These are phyloP conservation scores for Chiridota heheva DNA, from an alignment of 35 echinoderm and acorn worm genomes.

Conservation along the genomic window DNA sequence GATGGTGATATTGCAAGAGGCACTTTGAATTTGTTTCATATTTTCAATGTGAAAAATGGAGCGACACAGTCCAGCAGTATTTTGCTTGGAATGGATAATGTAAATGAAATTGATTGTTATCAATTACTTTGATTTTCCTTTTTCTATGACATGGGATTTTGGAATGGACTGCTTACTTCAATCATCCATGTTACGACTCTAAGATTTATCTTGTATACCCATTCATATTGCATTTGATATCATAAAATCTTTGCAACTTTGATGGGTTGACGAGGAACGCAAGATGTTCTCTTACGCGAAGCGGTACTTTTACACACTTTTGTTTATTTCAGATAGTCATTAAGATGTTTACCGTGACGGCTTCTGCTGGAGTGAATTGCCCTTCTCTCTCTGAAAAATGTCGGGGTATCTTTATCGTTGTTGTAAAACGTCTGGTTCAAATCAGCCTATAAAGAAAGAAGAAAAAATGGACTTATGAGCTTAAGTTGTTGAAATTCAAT, in stretches of 20 bases:
- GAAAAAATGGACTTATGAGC: too few species aligned
- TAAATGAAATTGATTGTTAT: background rate
- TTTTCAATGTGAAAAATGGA: background rate
- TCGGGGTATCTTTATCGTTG: too few species aligned
- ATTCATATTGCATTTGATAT: conserved; percentile 18
- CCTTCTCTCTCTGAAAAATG: too few species aligned
- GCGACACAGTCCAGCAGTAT: conserved; percentile 15
- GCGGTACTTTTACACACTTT: conserved; percentile 2
- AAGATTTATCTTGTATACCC: background rate
- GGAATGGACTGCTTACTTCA: background rate
- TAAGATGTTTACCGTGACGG: background rate
- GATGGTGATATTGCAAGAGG: conserved; percentile 16
- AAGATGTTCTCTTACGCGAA: background rate
- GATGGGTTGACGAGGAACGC: background rate
- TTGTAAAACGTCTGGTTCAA: too few species aligned
- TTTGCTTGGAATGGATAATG: background rate
- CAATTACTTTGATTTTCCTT: background rate
- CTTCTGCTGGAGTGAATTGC: conserved; percentile 13
- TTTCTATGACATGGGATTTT: background rate
- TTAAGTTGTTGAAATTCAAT: too few species aligned
- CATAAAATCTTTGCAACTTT: background rate
- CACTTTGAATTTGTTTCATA: background rate
- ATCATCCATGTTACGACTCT: conserved; percentile 12
- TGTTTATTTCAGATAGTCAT: background rate
- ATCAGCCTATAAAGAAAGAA: too few species aligned